A percentile compares a stretch with the other conserved stretches of the same genome.
These are phyloP conservation scores for Mallotus villosus DNA, from an alignment of 2,797 vertebrate genomes.

Conservation along the genomic window DNA sequence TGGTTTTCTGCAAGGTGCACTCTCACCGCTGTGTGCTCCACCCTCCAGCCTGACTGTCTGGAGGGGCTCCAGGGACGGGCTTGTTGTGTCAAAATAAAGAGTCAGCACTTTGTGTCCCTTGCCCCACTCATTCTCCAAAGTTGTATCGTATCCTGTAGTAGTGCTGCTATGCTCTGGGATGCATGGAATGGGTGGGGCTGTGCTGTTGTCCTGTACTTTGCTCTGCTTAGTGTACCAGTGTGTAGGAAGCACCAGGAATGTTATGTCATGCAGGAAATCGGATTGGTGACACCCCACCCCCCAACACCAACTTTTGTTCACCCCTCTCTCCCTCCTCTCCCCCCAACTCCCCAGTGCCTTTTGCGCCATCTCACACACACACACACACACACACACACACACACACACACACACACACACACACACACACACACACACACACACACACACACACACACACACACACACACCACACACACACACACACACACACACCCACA, in stretches of 20 bases:
- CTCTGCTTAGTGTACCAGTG: neutral
- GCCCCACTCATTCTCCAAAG: too few species aligned
- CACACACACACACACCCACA: too few species aligned
- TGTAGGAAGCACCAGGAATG: slow-evolving; percentile 1
- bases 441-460: neutral
- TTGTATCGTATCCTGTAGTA: too few species aligned
- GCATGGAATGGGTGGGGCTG: neutral
- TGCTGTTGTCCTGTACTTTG: slow-evolving; percentile 1
- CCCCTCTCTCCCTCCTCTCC: neutral
- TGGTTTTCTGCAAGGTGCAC: too few species aligned
- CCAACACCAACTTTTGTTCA: neutral
- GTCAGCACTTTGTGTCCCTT: too few species aligned
- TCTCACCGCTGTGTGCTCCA: too few species aligned
- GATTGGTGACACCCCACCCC: neutral
- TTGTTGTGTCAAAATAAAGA: too few species aligned
- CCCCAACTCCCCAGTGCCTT: too few species aligned
- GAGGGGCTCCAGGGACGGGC: too few species aligned
- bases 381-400: neutral
- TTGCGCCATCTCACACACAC: too few species aligned
- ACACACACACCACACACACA: neutral
- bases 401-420: neutral
- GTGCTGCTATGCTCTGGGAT: neutral
- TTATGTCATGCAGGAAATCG: slow-evolving; percentile 19
- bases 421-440: neutral
- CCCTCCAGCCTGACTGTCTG: too few species aligned